Conservation (phyloP, 2,888 invertebrate species). For the Matsumyia berberina region DNA sequence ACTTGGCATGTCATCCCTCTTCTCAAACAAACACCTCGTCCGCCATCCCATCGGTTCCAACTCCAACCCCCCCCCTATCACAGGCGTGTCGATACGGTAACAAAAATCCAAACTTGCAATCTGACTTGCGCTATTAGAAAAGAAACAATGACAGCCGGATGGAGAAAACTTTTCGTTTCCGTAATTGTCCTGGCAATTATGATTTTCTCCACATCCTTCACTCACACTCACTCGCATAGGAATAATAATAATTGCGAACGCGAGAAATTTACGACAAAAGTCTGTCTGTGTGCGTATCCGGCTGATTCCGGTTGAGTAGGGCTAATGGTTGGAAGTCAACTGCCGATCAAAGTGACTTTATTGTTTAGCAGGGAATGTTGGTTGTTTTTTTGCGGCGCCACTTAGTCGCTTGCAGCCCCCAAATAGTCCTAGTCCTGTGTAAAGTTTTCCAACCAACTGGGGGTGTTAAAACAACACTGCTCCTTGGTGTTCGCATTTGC, state of each 20-base stretch:
- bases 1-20: constrained; percentile 59
- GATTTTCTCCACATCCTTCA: constrained; percentile 42
- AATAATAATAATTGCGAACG: constrained; percentile 66
- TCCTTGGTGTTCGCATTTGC: constrained; percentile 39
- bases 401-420: constrained; percentile 54
- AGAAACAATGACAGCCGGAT: constrained; percentile 60
- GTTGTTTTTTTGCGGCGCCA: constrained; percentile 61
- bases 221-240: constrained; percentile 33
- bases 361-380: constrained; percentile 56
- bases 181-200: constrained; percentile 75
- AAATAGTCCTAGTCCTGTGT: background rate
- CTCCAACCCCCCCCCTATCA: background rate
- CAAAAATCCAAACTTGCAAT: constrained; percentile 46
- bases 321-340: constrained; percentile 49
- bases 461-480: constrained; percentile 32
- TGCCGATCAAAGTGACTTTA: constrained; percentile 71
- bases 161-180: constrained; percentile 65
- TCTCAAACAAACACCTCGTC: constrained; percentile 12
- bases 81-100: constrained; percentile 6
- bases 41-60: background rate
- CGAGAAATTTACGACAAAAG: constrained; percentile 72
- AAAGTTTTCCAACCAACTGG: background rate
- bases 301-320: background rate
- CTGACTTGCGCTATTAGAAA: too few relatives aligned
- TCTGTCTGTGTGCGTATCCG: constrained; percentile 51